phyloP scores from a whole-genome alignment of 2,888 invertebrate genomes.

The Heliconius hortense region DNA sequence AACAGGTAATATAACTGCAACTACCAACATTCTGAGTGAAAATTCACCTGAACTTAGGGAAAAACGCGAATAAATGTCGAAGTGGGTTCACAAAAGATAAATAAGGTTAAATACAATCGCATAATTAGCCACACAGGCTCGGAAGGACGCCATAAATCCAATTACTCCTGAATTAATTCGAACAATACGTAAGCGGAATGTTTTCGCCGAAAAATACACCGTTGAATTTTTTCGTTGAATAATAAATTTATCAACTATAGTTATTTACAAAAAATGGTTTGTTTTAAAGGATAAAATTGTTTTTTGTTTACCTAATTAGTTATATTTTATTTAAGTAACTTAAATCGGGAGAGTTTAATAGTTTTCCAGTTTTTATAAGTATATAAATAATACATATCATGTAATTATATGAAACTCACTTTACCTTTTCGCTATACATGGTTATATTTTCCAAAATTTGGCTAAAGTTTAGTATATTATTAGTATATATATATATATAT shows the following conservation, averaged over 20 bases:
- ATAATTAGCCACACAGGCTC: slow-evolving; percentile 70
- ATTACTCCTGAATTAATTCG: slow-evolving; percentile 72
- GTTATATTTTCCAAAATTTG: too few relatives aligned
- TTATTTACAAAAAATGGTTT: background rate
- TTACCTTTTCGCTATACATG: too few relatives aligned
- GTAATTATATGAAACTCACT: too few relatives aligned
- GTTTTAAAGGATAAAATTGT: background rate
- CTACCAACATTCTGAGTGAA: background rate
- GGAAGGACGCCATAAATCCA: slow-evolving; percentile 70
- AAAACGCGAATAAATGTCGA: slow-evolving; percentile 44
- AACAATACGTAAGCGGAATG: slow-evolving; percentile 56
- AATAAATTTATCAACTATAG: background rate
- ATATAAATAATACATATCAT: too few relatives aligned
- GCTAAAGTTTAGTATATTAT: too few relatives aligned
- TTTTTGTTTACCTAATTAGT: background rate
- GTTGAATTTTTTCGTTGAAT: background rate
- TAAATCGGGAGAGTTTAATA: background rate
- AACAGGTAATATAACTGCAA: background rate
- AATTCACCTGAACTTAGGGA: background rate
- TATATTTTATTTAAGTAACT: background rate
- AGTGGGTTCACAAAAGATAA: slow-evolving; percentile 60
- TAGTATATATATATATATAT: too few relatives aligned
- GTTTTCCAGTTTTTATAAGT: background rate
- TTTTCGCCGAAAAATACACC: slow-evolving; percentile 44
- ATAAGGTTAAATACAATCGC: slow-evolving; percentile 60